Evolutionary conservation across 2,113 vertebrate genomes (phyloP).

Genomic region (Reinhardtius hippoglossoides): DNA sequence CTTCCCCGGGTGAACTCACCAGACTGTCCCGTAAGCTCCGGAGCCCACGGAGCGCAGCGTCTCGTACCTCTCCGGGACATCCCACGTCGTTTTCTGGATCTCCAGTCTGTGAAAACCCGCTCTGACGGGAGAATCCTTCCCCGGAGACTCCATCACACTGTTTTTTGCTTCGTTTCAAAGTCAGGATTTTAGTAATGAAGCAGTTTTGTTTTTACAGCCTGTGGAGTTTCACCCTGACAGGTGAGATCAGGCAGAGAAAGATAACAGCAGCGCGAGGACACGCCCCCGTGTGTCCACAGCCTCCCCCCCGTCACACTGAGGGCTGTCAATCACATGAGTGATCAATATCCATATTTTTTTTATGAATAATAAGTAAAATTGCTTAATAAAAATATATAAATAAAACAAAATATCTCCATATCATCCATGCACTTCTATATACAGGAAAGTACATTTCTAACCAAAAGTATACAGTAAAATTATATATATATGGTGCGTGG

Average conservation of each 20-base stretch:
- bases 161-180: background rate
- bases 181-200: background rate
- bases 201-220: background rate
- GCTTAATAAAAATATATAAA: no score
- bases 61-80: conserved; percentile 78
- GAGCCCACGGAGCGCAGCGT: conserved; percentile 77
- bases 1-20: conserved; percentile 71
- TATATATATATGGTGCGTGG: no score
- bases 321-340: background rate
- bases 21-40: conserved; percentile 85
- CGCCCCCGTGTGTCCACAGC: conserved; percentile 14
- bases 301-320: no score
- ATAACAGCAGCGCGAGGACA: background rate
- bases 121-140: conserved; percentile 65
- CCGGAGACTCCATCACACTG: conserved; percentile 56
- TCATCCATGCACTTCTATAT: no score
- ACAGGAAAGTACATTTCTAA: no score
- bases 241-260: conserved; percentile 25
- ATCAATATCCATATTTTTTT: no score
- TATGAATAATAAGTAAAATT: no score
- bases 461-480: no score
- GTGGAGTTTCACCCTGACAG: conserved; percentile 37
- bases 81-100: conserved; percentile 85
- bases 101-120: conserved; percentile 78
- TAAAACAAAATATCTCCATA: no score